Percentiles rank a stretch among this genome's conserved stretches.
phyloP scores from a whole-genome alignment of 2,113 vertebrate genomes.

The Campylomormyrus tamandua region DNA sequence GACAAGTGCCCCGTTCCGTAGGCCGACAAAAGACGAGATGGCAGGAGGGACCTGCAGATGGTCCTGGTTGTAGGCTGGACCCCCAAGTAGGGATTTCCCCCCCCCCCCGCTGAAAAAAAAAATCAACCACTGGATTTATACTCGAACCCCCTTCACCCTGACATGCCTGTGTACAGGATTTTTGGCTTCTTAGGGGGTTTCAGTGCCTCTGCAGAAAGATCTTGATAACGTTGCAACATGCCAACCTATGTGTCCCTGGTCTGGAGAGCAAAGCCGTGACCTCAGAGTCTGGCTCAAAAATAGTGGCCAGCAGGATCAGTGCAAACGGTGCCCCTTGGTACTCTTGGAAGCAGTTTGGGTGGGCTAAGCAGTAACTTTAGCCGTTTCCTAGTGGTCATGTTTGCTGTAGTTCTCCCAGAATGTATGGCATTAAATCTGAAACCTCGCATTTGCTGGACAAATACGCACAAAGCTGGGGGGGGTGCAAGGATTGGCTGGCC shows the following conservation, averaged over 20 bases:
- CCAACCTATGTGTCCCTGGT: slow-evolving; percentile 62
- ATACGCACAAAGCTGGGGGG: slow-evolving; percentile 43
- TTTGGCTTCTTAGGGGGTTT: slow-evolving; percentile 55
- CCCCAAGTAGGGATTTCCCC: background rate
- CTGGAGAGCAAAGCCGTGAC: slow-evolving; percentile 36
- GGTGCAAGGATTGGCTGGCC: background rate
- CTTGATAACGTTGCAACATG: slow-evolving; percentile 60
- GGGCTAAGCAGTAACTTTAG: slow-evolving; percentile 36
- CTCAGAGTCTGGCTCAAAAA: background rate
- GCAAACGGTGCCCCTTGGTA: background rate
- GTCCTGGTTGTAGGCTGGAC: slow-evolving; percentile 43
- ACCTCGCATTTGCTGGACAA: slow-evolving; percentile 49
- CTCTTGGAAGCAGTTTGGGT: slow-evolving; percentile 52
- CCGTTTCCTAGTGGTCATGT: slow-evolving; percentile 18
- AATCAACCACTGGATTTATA: background rate
- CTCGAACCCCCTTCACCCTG: background rate
- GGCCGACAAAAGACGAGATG: slow-evolving; percentile 57
- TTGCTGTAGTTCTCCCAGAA: slow-evolving; percentile 36
- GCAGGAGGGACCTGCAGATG: slow-evolving; percentile 51
- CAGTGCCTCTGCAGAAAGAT: slow-evolving; percentile 63
- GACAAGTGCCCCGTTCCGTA: slow-evolving; percentile 57
- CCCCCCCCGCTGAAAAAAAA: background rate
- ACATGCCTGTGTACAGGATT: background rate
- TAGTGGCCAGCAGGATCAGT: background rate
- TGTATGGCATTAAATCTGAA: slow-evolving; percentile 58